These are phyloP conservation scores for Numenius phaeopus DNA, from an alignment of 2,797 vertebrate species.

Conservation along the genomic window DNA sequence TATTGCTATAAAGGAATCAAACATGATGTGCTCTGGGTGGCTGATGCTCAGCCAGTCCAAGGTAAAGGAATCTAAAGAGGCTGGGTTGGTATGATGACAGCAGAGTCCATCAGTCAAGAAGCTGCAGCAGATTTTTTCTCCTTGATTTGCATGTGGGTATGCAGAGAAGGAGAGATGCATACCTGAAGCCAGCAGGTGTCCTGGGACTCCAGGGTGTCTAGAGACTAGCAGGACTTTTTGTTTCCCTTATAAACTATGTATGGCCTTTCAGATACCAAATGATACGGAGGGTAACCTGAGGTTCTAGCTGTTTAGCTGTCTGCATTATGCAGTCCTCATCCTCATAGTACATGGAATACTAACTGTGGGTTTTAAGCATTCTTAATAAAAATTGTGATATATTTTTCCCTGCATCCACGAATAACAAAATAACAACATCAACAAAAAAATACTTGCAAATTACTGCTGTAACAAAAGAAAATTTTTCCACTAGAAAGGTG, in stretches of 20 bases:
- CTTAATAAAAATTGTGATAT: background rate
- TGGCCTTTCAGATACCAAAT: background rate
- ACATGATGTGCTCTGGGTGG: accelerated
- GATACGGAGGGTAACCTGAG: background rate
- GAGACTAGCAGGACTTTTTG: background rate
- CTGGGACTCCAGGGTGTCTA: background rate
- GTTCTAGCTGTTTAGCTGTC: background rate
- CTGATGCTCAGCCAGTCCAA: accelerated
- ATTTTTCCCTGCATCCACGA: background rate
- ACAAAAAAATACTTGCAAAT: background rate
- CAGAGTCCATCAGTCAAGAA: background rate
- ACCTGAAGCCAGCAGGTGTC: background rate
- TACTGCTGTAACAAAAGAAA: background rate
- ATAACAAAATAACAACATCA: background rate
- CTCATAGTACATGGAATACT: background rate
- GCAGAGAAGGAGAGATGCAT: background rate
- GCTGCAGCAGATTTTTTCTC: background rate
- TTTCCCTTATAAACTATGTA: accelerated
- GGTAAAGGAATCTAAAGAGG: background rate
- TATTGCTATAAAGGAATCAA: background rate
- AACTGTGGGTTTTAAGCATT: background rate
- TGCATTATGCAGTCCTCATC: background rate
- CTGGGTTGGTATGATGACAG: background rate
- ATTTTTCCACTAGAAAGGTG: background rate
- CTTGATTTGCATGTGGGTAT: background rate